Evolutionary conservation across 2,888 invertebrate species (phyloP).

Genomic region (Dicycla oo): DNA sequence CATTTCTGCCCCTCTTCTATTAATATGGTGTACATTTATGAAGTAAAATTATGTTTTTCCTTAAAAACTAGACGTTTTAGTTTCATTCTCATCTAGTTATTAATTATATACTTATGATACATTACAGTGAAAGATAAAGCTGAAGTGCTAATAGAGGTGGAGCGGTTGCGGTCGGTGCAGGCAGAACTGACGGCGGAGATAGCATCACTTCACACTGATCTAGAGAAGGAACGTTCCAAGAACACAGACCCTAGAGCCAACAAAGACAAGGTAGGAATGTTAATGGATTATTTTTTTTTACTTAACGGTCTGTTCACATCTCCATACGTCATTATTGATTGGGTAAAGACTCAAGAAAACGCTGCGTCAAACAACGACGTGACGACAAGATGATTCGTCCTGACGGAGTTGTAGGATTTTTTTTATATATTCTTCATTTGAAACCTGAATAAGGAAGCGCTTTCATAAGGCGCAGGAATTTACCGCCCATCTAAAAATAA

Average conservation of each 20-base stretch:
- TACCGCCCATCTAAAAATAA: not conserved
- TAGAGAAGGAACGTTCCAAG: constrained; percentile 94
- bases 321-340: not conserved
- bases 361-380: not conserved
- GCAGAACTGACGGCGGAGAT: constrained; percentile 94
- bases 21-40: not conserved
- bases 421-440: not conserved
- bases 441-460: not conserved
- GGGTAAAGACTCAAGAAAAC: no score
- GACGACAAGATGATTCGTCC: not conserved
- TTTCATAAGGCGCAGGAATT: not conserved
- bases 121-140: constrained; percentile 95
- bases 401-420: not conserved
- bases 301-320: not conserved
- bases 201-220: constrained; percentile 91
- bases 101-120: not conserved
- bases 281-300: not conserved
- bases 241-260: constrained; percentile 89
- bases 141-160: constrained; percentile 93
- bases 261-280: constrained; percentile 82
- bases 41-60: not conserved
- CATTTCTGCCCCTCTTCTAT: no score
- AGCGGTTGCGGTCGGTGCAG: constrained; percentile 92
- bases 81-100: not conserved
- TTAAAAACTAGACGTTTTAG: not conserved